Evolutionary conservation across 1,140 invertebrate genomes (phyloP), one percentile per base, ranked within the genome.

Genomic region (Anoplolepis gracilipes): DNA sequence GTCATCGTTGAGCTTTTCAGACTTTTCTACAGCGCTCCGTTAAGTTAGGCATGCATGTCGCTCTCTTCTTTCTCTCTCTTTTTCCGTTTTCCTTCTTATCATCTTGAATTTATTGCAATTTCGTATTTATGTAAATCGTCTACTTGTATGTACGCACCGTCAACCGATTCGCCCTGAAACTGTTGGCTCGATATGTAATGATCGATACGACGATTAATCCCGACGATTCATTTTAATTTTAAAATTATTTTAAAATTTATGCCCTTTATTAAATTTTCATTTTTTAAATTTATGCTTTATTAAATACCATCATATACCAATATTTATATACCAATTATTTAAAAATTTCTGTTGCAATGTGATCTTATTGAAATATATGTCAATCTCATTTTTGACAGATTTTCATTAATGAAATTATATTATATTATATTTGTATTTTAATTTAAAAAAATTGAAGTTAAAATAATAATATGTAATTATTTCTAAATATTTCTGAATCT

Each of bases 1-100:
- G 67, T 82, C 78, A 73, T 82, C 78, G 78, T 72, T 82, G 65
- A 82, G 78, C 65, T 73, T 82, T 61, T 57, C 36, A 72, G 78
- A 82, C 78, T 72, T 82, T 55, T 61, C 67, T 25, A 28, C 67
- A 73, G 57, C 61, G 72, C 57, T 84, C 72, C 72, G 72, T 84
- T 77, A 84, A 77, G 57, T 64, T 53, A 53, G 30, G 42, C 33
- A 77, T 33, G 49, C 55, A 16, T 19, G 19, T 25, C 30, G 3
- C n/a, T 30, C 28, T 59, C 28, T 46, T 3, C n/a, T 6, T n/a
- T 36, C 39, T 36, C 39, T 42, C 57, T 42, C 57, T 46, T 22
- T 25, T 5, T 4, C 22, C n/a, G 19, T n/a, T 42, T 22, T 46
- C 5, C 7, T n/a, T 39, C n/a, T 39, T 8, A 1, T 3, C 25